Evolutionary conservation across 2,888 invertebrate species (phyloP).

Genomic region (Odontothrips loti): DNA sequence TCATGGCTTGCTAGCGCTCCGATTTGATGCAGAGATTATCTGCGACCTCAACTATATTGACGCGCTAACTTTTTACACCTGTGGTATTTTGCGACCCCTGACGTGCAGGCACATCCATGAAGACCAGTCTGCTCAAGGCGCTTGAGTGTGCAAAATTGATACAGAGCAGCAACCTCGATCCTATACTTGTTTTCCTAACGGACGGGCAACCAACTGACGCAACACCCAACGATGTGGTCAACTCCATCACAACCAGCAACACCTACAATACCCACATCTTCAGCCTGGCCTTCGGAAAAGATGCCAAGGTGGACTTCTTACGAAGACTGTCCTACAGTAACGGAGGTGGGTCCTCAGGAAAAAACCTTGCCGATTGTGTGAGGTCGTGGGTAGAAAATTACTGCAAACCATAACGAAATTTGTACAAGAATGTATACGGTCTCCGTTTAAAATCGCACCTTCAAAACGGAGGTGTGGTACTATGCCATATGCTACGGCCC

Average conservation of each 20-base stretch:
- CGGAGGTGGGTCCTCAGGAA: background rate
- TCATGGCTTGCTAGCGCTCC: no score
- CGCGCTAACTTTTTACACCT: no score
- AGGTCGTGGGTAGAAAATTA: no score
- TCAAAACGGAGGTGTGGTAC: background rate
- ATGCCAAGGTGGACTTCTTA: conserved; percentile 60
- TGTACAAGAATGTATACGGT: no score
- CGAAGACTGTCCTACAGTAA: conserved; percentile 53
- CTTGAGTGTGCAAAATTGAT: background rate
- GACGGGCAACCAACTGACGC: conserved; percentile 57
- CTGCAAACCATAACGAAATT: background rate
- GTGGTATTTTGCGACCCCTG: background rate
- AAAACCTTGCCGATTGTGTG: background rate
- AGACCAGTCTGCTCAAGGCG: background rate
- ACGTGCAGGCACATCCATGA: background rate
- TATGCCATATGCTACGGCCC: no score
- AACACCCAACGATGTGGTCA: background rate
- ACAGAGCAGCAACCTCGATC: conserved; percentile 45
- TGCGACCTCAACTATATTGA: no score
- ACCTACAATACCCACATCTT: conserved; percentile 43
- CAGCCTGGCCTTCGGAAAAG: conserved; percentile 63
- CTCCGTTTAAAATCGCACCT: no score
- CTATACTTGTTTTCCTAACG: conserved; percentile 60
- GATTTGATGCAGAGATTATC: no score
- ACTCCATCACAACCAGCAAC: background rate